Evolutionary conservation across 2,797 vertebrate species (phyloP), one percentile per base, ranked within the genome.

Genomic region (Peromyscus nudipes): DNA sequence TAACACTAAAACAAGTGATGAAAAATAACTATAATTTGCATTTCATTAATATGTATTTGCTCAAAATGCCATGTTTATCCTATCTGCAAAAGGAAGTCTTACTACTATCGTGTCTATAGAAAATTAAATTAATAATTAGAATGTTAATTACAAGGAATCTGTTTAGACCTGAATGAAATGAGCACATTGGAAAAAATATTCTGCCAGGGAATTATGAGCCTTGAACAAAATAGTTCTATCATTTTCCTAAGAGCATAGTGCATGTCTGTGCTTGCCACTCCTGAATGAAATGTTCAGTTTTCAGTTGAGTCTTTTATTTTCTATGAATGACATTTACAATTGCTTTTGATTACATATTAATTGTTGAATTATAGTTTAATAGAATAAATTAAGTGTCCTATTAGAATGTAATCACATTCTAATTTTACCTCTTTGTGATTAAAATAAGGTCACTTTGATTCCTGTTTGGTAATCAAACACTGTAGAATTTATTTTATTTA

Each of bases 401-500:
- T 76, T n/a, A 80, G 69, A 9, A 60, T 91, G 67, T 64, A 86
- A 95, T 83, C 46, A 77, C 34, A 95, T 60, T 92, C 5, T 94
- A 96, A 95, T 92, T 92, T 6, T 80, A 43, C 13, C 73, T 95
- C 23, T 69, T 91, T 89, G 37, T 83, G 14, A 94, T 94, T 95
- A 80, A 96, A 96, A 91, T 91, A 89, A 75, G 3, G 69, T 87
- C 31, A 96, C 16, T 82, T 93, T 89, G 21, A 65, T 86, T 95
- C 31, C 0, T 73, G 7, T 71, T 89, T 71, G 34, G 21, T 6
- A 94, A 60, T 34, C 16, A 6, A 96, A 93, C 46, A 92, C 19
- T 55, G 55, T 73, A 55, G 87, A 31, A 60, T 83, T 82, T 57
- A 11, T 27, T 77, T 88, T 52, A 65, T 57, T 88, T 95, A 69